Evolutionary conservation across 1,140 invertebrate species (phyloP), one percentile per base, ranked within the genome.

Genomic region (Thalassaphorura encarpata): DNA sequence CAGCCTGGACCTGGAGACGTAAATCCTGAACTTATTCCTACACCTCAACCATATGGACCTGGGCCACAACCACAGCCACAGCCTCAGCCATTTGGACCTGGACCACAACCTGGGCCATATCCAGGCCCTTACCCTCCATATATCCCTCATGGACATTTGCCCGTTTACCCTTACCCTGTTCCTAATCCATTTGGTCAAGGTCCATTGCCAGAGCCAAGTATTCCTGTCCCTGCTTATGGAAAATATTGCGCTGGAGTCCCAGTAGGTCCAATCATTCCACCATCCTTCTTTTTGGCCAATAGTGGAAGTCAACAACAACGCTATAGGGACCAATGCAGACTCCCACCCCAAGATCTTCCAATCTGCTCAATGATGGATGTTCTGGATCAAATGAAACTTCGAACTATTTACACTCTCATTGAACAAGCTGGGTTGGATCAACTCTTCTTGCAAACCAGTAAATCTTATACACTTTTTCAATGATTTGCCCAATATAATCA

Each of bases 371-470:
- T 54, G 29, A 5, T 54, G 21, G 52, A 55, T 24, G 31, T 52
- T 23, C 21, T 62, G 21, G 27, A 58, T 23, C 50, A 23, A n/a
- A 53, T 64, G 19, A 45, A 50, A 3, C 51, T 61, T 18, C 42
- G 49, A 18, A 58, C 47, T 18, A 59, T 64, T n/a, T 33, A 21
- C 3, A 31, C 28, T 13, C 28, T 64, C 1, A 64, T 64, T 27
- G 13, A 24, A 8, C 23, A 47, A 4, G 39, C 58, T 24, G 56
- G 56, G 0, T 36, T 64, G 28, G 52, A 55, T 15, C 47, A 51
- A 40, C 21, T 64, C 8, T 64, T 64, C 36, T 19, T 28, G 2
- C 48, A 56, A 11, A 52, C 48, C 8, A 15, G 62, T 64, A 56
- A 58, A 5, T 45, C 21, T 29, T 3, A 28, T 46, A 13, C 15